phyloP scores from a whole-genome alignment of 2,797 vertebrate genomes.

The Bovichtus diacanthus region DNA sequence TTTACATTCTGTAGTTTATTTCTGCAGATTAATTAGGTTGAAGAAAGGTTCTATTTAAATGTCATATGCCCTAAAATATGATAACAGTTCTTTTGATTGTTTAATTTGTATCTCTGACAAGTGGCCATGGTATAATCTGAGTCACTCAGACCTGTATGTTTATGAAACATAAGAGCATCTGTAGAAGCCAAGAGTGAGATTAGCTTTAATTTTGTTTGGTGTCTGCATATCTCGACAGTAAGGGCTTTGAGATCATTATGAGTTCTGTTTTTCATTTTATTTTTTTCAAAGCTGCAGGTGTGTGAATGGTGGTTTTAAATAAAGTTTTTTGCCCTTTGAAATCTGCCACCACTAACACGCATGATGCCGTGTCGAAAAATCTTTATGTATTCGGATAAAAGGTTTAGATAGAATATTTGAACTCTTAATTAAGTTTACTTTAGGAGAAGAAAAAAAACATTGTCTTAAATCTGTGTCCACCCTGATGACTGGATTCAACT shows the following conservation, averaged over 20 bases:
- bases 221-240: background rate
- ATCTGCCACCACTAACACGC: conserved; percentile 1
- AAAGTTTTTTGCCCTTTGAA: background rate
- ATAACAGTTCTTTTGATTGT: background rate
- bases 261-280: background rate
- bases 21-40: background rate
- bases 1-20: background rate
- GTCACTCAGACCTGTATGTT: background rate
- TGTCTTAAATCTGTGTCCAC: conserved; percentile 84
- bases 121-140: background rate
- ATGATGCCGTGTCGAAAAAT: conserved; percentile 73
- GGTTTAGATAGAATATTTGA: conserved; percentile 81
- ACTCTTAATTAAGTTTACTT: conserved; percentile 87
- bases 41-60: background rate
- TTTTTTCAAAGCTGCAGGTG: conserved; percentile 15
- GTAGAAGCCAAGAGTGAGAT: background rate
- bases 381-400: conserved; percentile 82
- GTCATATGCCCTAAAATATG: background rate
- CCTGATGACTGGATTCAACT: conserved; percentile 36
- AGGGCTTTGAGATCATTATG: background rate
- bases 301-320: conserved; percentile 9
- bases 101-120: background rate
- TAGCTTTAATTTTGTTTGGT: background rate
- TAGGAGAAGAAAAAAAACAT: conserved; percentile 74
- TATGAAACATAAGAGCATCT: background rate